phyloP scores from a whole-genome alignment of 2,888 invertebrate species.

The Eledone cirrhosa region DNA sequence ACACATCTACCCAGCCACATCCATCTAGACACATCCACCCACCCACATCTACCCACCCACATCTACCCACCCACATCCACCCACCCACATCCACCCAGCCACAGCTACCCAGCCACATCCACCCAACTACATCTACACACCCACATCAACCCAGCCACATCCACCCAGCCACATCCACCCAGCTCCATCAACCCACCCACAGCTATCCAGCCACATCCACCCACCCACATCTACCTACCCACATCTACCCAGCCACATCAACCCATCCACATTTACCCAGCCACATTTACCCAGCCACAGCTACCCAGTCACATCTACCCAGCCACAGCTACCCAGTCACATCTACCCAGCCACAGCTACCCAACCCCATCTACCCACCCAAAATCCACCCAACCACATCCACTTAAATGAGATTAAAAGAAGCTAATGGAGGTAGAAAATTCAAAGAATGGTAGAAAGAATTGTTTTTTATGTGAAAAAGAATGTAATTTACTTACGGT shows the following conservation, averaged over 20 bases:
- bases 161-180: neutral
- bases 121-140: neutral
- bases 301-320: neutral
- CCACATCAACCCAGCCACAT: neutral
- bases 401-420: no score
- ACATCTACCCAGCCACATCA: neutral
- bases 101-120: no score
- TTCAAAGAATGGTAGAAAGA: no score
- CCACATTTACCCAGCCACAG: neutral
- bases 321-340: neutral
- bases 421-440: no score
- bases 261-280: neutral
- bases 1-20: conserved; percentile 1
- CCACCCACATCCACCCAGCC: no score
- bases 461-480: no score
- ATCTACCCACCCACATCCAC: no score
- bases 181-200: neutral
- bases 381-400: no score
- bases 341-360: neutral
- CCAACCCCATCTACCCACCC: neutral
- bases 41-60: no score
- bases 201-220: neutral
- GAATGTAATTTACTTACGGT: no score
- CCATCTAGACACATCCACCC: neutral
- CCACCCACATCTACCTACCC: neutral